Conservation (phyloP, 2,888 invertebrate genomes). For the Lepidochrysops patricia region DNA sequence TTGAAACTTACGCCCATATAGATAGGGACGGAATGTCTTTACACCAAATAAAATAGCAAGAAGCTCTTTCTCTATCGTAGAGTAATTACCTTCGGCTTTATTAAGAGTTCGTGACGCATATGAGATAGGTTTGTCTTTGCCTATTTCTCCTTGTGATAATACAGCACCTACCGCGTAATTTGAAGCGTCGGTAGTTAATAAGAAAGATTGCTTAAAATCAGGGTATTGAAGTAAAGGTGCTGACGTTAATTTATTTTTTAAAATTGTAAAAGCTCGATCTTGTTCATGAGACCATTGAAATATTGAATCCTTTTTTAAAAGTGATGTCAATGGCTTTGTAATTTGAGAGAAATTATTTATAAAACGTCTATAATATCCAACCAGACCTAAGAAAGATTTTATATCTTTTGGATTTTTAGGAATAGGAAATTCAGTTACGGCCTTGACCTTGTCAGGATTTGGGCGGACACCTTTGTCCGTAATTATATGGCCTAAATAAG, state of each 20-base stretch:
- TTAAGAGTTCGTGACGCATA: not conserved
- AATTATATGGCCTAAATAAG: no score
- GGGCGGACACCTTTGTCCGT: not conserved
- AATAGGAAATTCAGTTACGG: not conserved
- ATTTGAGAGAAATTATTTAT: not conserved
- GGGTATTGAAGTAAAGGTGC: not conserved
- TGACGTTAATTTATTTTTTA: no score
- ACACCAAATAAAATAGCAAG: no score
- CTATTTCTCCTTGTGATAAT: not conserved
- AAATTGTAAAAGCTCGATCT: not conserved
- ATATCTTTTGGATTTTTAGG: not conserved
- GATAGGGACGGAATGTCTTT: not conserved
- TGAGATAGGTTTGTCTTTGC: not conserved
- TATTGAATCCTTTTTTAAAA: not conserved
- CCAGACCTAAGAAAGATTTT: not conserved
- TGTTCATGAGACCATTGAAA: not conserved
- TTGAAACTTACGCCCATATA: no score
- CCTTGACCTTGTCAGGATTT: not conserved
- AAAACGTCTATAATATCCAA: not conserved
- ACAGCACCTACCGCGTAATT: not conserved
- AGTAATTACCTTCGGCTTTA: not conserved
- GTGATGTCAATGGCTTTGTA: not conserved
- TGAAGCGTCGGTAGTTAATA: not conserved
- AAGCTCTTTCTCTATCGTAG: not conserved
- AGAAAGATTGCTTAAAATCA: not conserved